Evolutionary conservation across 2,113 vertebrate species (phyloP).

Genomic region (Psephotus haematonotus): DNA sequence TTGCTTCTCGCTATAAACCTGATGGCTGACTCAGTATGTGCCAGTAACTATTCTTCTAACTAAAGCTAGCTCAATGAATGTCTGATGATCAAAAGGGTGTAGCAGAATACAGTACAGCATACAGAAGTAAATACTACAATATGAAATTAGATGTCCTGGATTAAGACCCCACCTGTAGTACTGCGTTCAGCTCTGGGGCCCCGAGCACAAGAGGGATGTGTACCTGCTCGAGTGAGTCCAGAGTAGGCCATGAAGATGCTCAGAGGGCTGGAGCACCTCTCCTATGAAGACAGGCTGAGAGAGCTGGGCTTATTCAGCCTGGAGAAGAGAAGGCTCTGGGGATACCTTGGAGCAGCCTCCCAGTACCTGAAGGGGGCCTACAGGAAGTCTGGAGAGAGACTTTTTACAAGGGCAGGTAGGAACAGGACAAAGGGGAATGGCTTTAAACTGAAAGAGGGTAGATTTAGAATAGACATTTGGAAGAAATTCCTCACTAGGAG

Average conservation of each 20-base stretch:
- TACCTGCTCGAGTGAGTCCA: background rate
- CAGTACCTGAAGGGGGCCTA: background rate
- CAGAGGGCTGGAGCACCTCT: background rate
- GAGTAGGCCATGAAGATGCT: background rate
- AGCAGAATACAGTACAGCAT: background rate
- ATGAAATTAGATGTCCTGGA: background rate
- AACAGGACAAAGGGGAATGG: background rate
- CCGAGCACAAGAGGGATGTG: background rate
- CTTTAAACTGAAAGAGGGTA: background rate
- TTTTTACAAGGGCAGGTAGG: background rate
- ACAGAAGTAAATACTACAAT: background rate
- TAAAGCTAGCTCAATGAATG: background rate
- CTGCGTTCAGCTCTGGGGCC: background rate
- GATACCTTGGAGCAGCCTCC: background rate
- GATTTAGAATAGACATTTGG: background rate
- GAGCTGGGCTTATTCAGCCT: background rate
- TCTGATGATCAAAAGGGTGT: background rate
- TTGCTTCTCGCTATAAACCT: background rate
- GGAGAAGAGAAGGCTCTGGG: background rate
- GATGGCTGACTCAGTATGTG: background rate
- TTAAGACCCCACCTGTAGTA: background rate
- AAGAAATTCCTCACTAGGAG: background rate
- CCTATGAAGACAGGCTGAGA: background rate
- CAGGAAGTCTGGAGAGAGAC: background rate
- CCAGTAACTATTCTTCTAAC: background rate